Evolutionary conservation across 2,113 vertebrate species (phyloP), one percentile per base, ranked within the genome.

Genomic region (Dicentrarchus labrax): DNA sequence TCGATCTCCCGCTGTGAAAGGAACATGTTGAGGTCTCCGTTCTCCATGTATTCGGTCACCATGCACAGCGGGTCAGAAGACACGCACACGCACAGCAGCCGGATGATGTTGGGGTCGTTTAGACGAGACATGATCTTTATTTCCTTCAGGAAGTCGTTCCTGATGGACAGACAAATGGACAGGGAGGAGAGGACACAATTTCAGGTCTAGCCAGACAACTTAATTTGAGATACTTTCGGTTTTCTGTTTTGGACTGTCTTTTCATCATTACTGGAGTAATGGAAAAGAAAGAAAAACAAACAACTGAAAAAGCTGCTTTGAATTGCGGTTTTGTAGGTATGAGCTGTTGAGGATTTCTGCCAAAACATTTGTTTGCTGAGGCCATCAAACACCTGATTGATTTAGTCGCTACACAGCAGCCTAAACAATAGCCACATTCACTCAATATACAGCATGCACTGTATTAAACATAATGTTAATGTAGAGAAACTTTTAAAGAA

Each of bases 51-150:
- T 65, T 95, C 94, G 0, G 94, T 96, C 77, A 96, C 94, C 95
- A 97, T 94, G 89, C 96, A 97, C 48, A 97, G 92, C 0, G 96
- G 96, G 89, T 97, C 96, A 0, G 95, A 96, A 24, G 89, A 91
- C 83, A 97, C 95, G 1, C 96, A 97, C 82, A 97, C 96, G 0
- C 96, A 96, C 88, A 97, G 93, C 90, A 97, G 93, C n/a, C 95
- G 95, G 92, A 97, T 96, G 92, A 97, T 97, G 93, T 97, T 97
- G 0, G 96, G 95, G 92, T 97, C 94, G 69, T 96, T 96, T 67
- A 97, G 94, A 0, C 96, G 94, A 0, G 96, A 97, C 96, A 97
- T 97, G 89, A 97, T 96, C 94, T 97, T 97, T 61, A 97, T 96
- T 81, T 97, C 96, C 89, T 97, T 97, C 86, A 97, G 91, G 90